Conservation (phyloP, 2,113 vertebrate genomes). For the Pedetes capensis region DNA sequence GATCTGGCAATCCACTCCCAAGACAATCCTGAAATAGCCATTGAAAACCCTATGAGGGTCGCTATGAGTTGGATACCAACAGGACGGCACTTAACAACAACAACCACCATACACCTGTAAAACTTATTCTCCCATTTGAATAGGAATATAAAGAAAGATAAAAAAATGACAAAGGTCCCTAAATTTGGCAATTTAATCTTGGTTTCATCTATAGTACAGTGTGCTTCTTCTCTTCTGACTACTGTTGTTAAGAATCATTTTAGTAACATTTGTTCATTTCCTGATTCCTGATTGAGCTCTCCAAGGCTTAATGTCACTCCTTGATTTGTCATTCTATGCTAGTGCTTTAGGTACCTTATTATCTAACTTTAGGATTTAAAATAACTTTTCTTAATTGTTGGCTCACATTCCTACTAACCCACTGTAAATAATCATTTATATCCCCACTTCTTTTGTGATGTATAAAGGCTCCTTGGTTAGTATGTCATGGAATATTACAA, state of each 20-base stretch:
- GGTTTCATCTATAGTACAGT: background rate
- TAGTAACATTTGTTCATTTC: background rate
- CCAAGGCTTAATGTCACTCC: too few species aligned
- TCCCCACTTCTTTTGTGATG: background rate
- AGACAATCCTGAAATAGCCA: too few species aligned
- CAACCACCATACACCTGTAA: too few species aligned
- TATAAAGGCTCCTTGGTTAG: background rate
- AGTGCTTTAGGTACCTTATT: background rate
- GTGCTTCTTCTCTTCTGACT: background rate
- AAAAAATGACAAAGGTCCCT: background rate
- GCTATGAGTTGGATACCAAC: too few species aligned
- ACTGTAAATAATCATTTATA: background rate
- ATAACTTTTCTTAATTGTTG: background rate
- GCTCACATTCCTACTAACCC: background rate
- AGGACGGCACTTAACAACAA: too few species aligned
- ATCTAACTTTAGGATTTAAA: background rate
- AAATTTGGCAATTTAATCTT: background rate
- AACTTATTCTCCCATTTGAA: background rate
- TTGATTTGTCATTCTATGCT: background rate
- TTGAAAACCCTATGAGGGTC: too few species aligned
- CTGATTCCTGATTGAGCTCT: background rate
- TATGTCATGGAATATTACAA: background rate
- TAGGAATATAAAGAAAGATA: background rate
- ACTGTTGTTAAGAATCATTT: background rate
- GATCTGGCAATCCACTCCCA: too few species aligned